Evolutionary conservation across 2,888 invertebrate species (phyloP), one percentile per base, ranked within the genome.

Genomic region (Drosophila dives): DNA sequence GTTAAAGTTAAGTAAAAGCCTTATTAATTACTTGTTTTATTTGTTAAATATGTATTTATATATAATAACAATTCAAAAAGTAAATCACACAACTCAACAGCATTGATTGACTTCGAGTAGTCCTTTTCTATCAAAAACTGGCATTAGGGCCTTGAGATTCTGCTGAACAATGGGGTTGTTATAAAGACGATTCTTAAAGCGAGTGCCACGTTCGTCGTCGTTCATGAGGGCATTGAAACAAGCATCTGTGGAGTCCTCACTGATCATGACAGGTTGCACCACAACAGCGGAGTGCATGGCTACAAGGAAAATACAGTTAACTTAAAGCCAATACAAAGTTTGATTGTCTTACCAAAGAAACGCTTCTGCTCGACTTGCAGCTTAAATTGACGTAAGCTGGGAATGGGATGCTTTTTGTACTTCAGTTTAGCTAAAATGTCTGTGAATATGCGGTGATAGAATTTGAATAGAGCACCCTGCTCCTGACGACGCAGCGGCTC

Each of bases 161-260:
- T 90, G 85, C 49, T 93, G 92, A 0, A 93, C 89, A 50, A 68
- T 83, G 11, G 90, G 83, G 73, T 92, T 93, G n/a, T 75, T 79
- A 48, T 89, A 93, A 15, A 93, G 70, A 5, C 80, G 83, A 50
- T 86, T 87, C 74, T 93, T 93, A 40, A 92, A 93, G 2, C 83
- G 88, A 11, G 64, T 75, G 3, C 90, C 91, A 5, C 91, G 84
- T 45, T 92, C 93, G 69, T 93, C 93, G 29, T 90, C 90, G 3
- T 87, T 91, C 91, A 92, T 91, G 17, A 93, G 60, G 1, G 92
- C 88, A 63, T 91, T 85, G 34, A 92, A 92, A 58, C 91, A 91
- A 32, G 93, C 93, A 81, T 93, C 92, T 2, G 86, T 90, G 10
- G 91, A 76, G 55, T 92, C 81, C 59, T 91, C 88, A 66, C 82